Percentiles rank a stretch among this genome's conserved stretches.
These are phyloP conservation scores for Pterocles gutturalis DNA, from an alignment of 2,113 vertebrate species.

Conservation along the genomic window DNA sequence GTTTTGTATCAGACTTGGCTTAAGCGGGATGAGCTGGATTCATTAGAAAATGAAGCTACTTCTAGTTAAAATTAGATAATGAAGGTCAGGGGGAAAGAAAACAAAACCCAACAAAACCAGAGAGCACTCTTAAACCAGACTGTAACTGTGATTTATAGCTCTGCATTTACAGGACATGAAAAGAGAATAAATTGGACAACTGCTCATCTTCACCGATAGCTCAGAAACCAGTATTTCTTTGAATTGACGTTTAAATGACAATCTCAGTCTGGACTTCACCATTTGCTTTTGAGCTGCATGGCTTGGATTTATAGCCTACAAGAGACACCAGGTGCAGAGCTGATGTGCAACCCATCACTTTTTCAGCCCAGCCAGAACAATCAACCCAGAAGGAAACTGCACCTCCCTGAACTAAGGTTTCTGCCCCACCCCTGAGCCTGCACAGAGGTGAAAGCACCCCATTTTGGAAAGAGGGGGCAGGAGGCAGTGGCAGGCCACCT, in stretches of 20 bases:
- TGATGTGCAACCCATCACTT: neutral
- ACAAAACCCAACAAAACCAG: neutral
- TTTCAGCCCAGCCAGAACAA: neutral
- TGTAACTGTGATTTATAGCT: neutral
- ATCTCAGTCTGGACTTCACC: neutral
- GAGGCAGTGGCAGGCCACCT: neutral
- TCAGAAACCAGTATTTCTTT: neutral
- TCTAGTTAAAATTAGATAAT: slow-evolving; percentile 10
- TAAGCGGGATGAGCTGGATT: slow-evolving; percentile 19
- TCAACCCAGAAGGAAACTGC: neutral
- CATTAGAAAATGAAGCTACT: neutral
- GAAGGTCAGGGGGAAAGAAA: neutral
- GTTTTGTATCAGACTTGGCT: neutral
- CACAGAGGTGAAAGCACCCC: neutral
- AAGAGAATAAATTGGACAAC: neutral
- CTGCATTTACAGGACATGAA: neutral
- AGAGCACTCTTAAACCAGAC: neutral
- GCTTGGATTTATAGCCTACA: neutral
- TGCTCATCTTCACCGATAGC: neutral
- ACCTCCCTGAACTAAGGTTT: neutral
- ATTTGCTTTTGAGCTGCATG: neutral
- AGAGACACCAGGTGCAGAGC: neutral
- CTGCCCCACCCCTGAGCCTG: neutral
- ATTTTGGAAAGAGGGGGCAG: neutral
- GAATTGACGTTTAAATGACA: neutral